Percentiles rank a stretch among this genome's conserved stretches.
Evolutionary conservation across 2,888 invertebrate genomes (phyloP).

Genomic region (Tenthredo scrophulariae): DNA sequence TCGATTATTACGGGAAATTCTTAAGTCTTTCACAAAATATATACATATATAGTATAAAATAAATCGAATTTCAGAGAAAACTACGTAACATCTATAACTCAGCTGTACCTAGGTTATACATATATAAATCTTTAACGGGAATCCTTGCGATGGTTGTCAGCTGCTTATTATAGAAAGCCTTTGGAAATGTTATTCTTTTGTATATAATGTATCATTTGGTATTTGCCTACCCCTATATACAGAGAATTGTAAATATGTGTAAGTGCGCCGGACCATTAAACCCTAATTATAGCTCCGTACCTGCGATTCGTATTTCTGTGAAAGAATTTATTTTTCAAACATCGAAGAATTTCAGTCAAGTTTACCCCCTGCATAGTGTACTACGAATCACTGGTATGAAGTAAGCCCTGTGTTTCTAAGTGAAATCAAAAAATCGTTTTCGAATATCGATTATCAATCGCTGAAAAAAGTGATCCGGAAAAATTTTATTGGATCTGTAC

Average conservation of each 20-base stretch:
- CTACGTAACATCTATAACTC: background rate
- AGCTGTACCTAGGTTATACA: background rate
- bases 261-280: background rate
- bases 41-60: background rate
- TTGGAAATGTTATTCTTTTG: background rate
- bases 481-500: too few species aligned
- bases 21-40: background rate
- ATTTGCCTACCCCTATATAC: background rate
- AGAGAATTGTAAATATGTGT: background rate
- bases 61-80: background rate
- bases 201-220: background rate
- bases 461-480: background rate
- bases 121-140: background rate
- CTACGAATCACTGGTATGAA: background rate
- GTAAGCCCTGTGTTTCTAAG: background rate
- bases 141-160: constrained; percentile 1
- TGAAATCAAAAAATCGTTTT: background rate
- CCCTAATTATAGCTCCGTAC: background rate
- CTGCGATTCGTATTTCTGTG: background rate
- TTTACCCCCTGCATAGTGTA: background rate
- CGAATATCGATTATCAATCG: background rate
- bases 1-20: background rate
- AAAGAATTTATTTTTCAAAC: background rate
- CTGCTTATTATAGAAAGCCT: background rate
- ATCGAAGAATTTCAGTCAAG: background rate